Conservation (phyloP, 1,140 invertebrate genomes). For the Cepaea nemoralis region DNA sequence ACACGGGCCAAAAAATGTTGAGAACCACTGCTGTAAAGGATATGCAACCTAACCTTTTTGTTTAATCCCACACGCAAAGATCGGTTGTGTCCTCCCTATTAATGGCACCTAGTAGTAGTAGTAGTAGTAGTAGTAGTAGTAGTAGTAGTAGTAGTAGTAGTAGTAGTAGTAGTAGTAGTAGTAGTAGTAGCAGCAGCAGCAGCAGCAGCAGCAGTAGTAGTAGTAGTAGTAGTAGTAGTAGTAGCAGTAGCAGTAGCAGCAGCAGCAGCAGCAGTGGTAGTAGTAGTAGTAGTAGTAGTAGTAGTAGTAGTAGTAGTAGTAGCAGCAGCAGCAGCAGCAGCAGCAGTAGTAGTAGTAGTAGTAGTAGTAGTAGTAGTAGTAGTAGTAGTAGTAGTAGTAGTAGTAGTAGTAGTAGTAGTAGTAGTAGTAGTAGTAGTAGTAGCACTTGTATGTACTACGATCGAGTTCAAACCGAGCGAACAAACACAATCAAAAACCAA, state of each 20-base stretch:
- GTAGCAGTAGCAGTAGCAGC: background rate
- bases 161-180: background rate
- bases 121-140: no score
- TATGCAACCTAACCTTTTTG: no score
- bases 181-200: background rate
- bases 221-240: slow-evolving; percentile 5
- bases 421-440: no score
- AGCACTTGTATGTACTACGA: no score
- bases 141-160: background rate
- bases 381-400: background rate
- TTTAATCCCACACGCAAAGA: no score
- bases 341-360: slow-evolving; percentile 1
- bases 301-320: background rate
- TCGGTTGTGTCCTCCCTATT: no score
- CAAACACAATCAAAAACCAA: background rate
- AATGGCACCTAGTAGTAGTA: no score
- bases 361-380: background rate
- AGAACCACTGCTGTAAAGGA: no score
- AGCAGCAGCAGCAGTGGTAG: background rate
- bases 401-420: background rate
- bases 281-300: background rate
- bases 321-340: background rate
- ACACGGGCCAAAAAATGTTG: no score
- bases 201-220: background rate
- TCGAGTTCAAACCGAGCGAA: background rate